These are phyloP conservation scores for Corynorhinus townsendii DNA, from an alignment of 2,113 vertebrate genomes.

Conservation along the genomic window DNA sequence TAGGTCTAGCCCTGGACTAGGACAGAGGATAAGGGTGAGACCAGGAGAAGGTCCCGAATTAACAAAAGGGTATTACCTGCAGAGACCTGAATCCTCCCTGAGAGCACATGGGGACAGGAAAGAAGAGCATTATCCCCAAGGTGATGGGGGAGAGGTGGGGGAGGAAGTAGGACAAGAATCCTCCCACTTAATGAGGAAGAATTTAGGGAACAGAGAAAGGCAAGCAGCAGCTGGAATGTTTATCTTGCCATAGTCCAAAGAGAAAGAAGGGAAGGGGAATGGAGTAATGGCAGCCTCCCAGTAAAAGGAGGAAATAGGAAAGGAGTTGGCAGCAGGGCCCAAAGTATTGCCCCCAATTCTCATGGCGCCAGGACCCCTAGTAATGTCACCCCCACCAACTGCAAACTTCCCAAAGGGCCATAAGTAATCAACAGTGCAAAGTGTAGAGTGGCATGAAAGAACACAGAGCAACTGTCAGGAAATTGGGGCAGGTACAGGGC, in stretches of 20 bases:
- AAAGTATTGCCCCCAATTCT: constrained; percentile 21
- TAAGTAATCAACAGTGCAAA: constrained; percentile 18
- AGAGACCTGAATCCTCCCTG: constrained; percentile 99
- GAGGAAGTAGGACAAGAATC: constrained; percentile 36
- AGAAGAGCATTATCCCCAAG: constrained; percentile 75
- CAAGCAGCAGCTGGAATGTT: constrained; percentile 22
- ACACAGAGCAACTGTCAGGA: constrained; percentile 29
- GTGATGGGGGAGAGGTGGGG: background rate
- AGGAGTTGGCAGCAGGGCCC: constrained; percentile 20
- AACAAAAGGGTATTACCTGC: constrained; percentile 89
- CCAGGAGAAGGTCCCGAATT: constrained; percentile 36
- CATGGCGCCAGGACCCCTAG: background rate
- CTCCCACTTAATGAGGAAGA: constrained; percentile 49
- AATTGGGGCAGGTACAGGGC: background rate
- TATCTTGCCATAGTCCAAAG: constrained; percentile 32
- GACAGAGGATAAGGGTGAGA: background rate
- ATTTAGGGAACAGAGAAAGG: constrained; percentile 38
- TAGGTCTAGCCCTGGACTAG: constrained; percentile 22
- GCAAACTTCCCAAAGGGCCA: background rate
- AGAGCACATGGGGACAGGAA: constrained; percentile 85
- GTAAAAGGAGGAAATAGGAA: constrained; percentile 14
- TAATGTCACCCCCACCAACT: background rate
- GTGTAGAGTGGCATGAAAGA: constrained; percentile 1
- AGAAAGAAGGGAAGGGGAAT: constrained; percentile 35
- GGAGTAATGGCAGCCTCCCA: constrained; percentile 8